Base-by-base conservation (phyloP, 2,888 invertebrate genomes). In the Geotrupes spiniger region DNA sequence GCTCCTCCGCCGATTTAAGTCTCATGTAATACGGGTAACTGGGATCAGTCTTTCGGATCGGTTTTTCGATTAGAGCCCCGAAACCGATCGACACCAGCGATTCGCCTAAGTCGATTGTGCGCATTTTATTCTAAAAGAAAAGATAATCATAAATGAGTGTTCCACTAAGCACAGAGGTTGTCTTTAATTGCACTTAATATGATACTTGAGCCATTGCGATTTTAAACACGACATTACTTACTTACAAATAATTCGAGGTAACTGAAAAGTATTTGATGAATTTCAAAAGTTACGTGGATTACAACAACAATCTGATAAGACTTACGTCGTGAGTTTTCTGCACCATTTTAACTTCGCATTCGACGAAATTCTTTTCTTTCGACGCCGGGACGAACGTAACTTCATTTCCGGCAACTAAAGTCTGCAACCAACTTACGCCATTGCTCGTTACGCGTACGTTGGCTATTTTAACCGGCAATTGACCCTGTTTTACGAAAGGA, bases 51-150 rank as follows among this genome's bases (percentile, higher is more conserved):
- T 62, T 62, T 6, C 61, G 42, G 60, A 63, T 64, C 63, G 68
- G 73, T 46, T 91, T 92, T 72, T 93, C 92, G 0, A 91, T 87
- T 5, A 60, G 59, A 0, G 91, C 90, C 0, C 90, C 94, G 66
- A 93, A 94, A 66, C 78, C 78, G 48, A 78, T 66, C 59, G 66
- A 70, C 1, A 77, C 64, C 36, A 82, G 68, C 36, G 76, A 74
- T 55, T 78, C 75, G 0, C 79, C 81, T 46, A 83, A 71, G 56
- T 78, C 70, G 17, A 79, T 56, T 5, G 73, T 72, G 36, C 59
- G 49, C 12, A 46, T 27, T 49, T 68, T 64, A 28, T 71, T 72
- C 71, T 74, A 49, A 40, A 60, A 57, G 37, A 10, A 54, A 8
- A 41, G 17, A 21, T 41, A 25, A 36, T 38, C 33, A 10, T 29